phyloP scores from a whole-genome alignment of 2,888 invertebrate species.

The Folsomia manolachei region DNA sequence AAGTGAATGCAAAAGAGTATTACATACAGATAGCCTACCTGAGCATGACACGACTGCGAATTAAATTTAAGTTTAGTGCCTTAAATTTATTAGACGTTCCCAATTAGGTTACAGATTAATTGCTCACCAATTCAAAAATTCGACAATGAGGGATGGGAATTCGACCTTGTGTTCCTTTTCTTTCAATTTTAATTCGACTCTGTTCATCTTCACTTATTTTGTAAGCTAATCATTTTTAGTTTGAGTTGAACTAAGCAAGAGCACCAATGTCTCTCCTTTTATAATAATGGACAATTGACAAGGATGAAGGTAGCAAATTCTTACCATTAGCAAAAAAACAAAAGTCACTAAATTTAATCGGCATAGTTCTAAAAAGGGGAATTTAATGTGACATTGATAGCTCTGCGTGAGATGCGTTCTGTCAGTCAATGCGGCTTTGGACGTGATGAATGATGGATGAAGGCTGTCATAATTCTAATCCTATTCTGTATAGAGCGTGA shows the following conservation, averaged over 20 bases:
- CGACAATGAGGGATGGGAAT: neutral
- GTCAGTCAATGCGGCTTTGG: neutral
- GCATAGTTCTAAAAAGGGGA: neutral
- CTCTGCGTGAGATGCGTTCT: neutral
- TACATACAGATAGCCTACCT: too few relatives aligned
- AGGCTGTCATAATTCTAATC: neutral
- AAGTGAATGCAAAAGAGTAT: neutral
- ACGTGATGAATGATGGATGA: neutral
- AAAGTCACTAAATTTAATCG: neutral
- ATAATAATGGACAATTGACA: neutral
- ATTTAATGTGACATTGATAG: neutral
- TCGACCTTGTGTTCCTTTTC: neutral
- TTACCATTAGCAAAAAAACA: neutral
- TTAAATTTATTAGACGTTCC: neutral
- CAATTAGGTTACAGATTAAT: neutral
- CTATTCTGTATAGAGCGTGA: neutral
- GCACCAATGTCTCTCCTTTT: neutral
- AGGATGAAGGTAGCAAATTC: neutral
- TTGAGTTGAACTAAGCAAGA: too few relatives aligned
- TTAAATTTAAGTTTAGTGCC: neutral
- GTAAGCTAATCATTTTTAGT: too few relatives aligned
- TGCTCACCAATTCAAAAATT: neutral
- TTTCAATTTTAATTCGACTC: too few relatives aligned
- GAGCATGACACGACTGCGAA: neutral
- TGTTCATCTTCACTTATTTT: too few relatives aligned